Base-by-base conservation (phyloP, 2,888 invertebrate genomes). In the Epirrhoe tristata region DNA sequence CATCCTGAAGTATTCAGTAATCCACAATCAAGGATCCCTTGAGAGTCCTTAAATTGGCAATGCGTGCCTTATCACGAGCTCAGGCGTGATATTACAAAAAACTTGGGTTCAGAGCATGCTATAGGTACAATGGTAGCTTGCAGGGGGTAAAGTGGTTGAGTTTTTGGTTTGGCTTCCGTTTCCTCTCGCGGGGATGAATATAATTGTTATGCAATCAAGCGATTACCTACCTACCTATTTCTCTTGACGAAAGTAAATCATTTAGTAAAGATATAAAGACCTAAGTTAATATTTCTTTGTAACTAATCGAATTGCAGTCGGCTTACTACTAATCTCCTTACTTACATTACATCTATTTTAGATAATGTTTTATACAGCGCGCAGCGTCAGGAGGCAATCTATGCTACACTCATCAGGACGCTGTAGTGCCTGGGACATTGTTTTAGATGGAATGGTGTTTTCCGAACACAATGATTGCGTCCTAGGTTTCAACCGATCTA, bases 11-110 rank as follows among this genome's bases (percentile, higher is more conserved):
- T 58, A 63, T 58, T 61, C 66, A 55, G 61, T 70, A 69, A 74
- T 71, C 69, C 71, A 66, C 71, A 69, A 76, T 78, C 66, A 71
- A 63, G 65, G 56, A 63, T 59, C 67, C 65, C 66, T 69, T 69
- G 74, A 77, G 77, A 71, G 75, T 60, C 43, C 77, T 81, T 68
- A 60, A 76, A 87, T 82, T 76, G 82, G 68, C 70, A 67, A 71
- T 71, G 73, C 89, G 89, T 89, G 89, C 81, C 82, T 84, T 87
- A 88, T 88, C 87, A 74, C 48, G 71, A 78, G 72, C 71, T 75
- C 75, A 74, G 81, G 77, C 79, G 77, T 83, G 82, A 87, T 88
- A 85, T 80, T 73, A 73, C 79, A 83, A 83, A 86, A 80, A 79
- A 78, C 74, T 74, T 74, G 71, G 74, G 12, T 43, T 43, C 12